Evolutionary conservation across 2,113 vertebrate genomes (phyloP).

Genomic region (Gracilinanus agilis): DNA sequence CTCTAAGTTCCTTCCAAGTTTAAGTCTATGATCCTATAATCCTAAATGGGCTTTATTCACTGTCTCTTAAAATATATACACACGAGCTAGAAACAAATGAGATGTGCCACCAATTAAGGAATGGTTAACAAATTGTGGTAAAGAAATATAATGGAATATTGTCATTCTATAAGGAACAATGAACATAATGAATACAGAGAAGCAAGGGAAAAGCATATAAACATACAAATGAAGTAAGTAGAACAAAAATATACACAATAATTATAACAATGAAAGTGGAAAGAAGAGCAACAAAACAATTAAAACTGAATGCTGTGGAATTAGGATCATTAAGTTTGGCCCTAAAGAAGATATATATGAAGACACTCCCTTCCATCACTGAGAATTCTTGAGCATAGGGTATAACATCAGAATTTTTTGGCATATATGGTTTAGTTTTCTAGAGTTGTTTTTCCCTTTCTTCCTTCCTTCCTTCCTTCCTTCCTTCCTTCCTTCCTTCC

Average conservation of each 20-base stretch:
- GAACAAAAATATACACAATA: neutral
- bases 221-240: neutral
- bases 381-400: neutral
- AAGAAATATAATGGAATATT: neutral
- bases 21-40: neutral
- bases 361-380: neutral
- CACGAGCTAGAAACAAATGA: neutral
- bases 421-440: neutral
- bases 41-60: neutral
- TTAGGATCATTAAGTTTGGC: neutral
- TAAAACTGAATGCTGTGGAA: neutral
- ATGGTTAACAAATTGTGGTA: neutral
- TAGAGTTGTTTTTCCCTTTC: too few species aligned
- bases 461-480: neutral
- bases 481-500: neutral
- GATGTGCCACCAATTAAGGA: neutral
- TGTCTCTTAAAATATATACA: neutral
- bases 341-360: neutral
- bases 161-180: neutral
- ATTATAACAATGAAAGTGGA: neutral
- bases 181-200: neutral
- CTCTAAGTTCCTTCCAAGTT: neutral
- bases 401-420: neutral
- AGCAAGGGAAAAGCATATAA: neutral
- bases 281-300: neutral